Evolutionary conservation across 2,797 vertebrate species (phyloP), one percentile per base, ranked within the genome.

Genomic region (Gallinago solitaria): DNA sequence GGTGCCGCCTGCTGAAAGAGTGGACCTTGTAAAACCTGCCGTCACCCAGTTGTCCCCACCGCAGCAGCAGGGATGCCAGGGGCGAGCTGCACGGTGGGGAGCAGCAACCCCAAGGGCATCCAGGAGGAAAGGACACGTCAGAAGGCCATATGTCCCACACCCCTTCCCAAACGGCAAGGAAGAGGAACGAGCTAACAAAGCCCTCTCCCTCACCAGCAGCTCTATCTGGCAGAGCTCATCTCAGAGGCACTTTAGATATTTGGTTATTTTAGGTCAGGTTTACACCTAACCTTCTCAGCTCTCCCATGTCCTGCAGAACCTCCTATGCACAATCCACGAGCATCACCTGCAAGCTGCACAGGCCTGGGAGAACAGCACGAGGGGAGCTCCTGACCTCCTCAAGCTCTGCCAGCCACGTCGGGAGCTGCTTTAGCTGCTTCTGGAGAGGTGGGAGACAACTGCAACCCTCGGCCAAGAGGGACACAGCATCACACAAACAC

Each of bases 381-480:
- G 15, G 11, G 41, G 64, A 80, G 79, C 5, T 87, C 60, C 75
- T 16, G 24, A 56, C 1, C 41, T 41, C 48, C 81, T 53, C 0
- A 1, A 61, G 57, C 82, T 73, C 79, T 78, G 33, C 19, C 48
- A 59, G 70, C 37, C 70, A 79, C 1, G 3, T 28, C 11, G 8
- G 53, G 57, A 84, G 39, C 27, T 63, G 41, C 7, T 67, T 79
- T 54, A 12, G n/a, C 37, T 48, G 54, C 54, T 35, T 69, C 77
- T 90, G 73, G 35, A 69, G 77, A 93, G 60, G 51, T 83, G 74
- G 63, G 76, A 71, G 51, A 89, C 63, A 83, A 80, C 39, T 61
- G 68, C 61, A 93, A 48, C 9, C 33, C 83, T 51, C 73, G 27
- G 65, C 41, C 92, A 68, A 30, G 64, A 70, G 45, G 74, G 60